Conservation (phyloP, 2,113 vertebrate species). For the Ctenodactylus gundi region DNA sequence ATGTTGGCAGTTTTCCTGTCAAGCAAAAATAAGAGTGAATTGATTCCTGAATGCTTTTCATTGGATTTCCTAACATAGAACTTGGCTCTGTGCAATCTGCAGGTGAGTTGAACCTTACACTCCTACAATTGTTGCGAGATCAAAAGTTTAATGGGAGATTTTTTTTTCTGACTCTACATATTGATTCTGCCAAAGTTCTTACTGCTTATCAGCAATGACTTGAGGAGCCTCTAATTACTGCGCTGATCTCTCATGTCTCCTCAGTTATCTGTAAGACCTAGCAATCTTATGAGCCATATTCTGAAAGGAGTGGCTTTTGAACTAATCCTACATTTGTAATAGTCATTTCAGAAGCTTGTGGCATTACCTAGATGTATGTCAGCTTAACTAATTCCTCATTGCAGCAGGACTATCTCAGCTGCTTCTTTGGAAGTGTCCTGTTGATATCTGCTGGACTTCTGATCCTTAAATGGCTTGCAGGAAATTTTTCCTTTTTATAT, state of each 20-base stretch:
- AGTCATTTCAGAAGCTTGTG: background rate
- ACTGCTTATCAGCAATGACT: slow-evolving; percentile 40
- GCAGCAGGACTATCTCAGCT: background rate
- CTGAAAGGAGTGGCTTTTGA: slow-evolving; percentile 36
- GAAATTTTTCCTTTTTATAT: background rate
- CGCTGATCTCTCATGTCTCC: slow-evolving; percentile 40
- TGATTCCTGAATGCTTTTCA: slow-evolving; percentile 72
- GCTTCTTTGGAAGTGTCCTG: background rate
- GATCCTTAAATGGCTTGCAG: background rate
- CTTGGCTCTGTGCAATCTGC: slow-evolving; percentile 69
- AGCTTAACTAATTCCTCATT: background rate
- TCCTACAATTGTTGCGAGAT: slow-evolving; percentile 61
- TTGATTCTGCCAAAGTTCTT: slow-evolving; percentile 60
- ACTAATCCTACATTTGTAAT: background rate
- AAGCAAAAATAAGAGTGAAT: slow-evolving; percentile 61
- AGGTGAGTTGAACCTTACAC: slow-evolving; percentile 73
- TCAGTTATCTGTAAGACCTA: slow-evolving; percentile 55
- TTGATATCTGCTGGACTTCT: background rate
- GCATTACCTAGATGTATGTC: background rate
- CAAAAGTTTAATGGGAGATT: background rate
- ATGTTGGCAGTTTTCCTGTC: slow-evolving; percentile 72
- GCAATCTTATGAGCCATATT: slow-evolving; percentile 36
- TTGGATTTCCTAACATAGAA: slow-evolving; percentile 71
- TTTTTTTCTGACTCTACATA: slow-evolving; percentile 62
- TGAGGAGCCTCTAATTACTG: slow-evolving; percentile 63